Base-by-base conservation (phyloP, 2,113 vertebrate genomes). In the Theristicus caerulescens region DNA sequence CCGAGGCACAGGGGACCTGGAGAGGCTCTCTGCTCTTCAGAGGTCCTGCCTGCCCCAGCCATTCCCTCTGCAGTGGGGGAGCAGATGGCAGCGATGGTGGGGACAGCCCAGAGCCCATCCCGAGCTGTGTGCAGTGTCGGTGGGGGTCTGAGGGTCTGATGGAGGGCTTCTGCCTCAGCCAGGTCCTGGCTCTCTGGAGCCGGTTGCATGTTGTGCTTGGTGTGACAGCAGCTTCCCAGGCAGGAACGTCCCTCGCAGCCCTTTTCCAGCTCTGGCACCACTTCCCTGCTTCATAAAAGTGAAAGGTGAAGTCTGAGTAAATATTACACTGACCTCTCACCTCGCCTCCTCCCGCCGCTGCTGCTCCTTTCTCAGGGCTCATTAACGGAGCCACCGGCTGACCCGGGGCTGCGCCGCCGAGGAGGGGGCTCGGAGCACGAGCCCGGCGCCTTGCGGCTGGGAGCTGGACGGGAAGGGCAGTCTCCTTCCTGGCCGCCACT, bases 241-340 rank as follows among this genome's bases (percentile, higher is more conserved):
- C 19, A 31, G 80, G 92, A 86, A 27, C 1, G 11, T 52, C 66
- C 80, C 72, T 78, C 18, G 0, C 97, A 94, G 95, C 93, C 94
- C 96, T 95, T 84, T 94, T 82, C 95, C 83, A 26, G 86, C 96
- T 97, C 92, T 90, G 9, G 91, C 97, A 90, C 78, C 8, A 0
- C 86, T 97, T 98, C 97, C 95, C 96, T 26, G 62, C 94, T 95
- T 85, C 31, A 52, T 92, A 74, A 98, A 98, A 98, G 97, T 58
- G 96, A 98, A 98, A 98, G 97, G 96, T 97, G 97, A 93, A 6
- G 26, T 88, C 96, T 94, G 95, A 93, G 94, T 98, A 98, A 98
- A 98, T 98, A 98, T 97, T 98, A 88, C 86, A 7, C 83, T 97
- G 98, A 96, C 97, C 98, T 97, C 94, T 98, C 97, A 97, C 98